These are phyloP conservation scores for Dascillus cervinus DNA, from an alignment of 2,888 invertebrate species.

Conservation along the genomic window DNA sequence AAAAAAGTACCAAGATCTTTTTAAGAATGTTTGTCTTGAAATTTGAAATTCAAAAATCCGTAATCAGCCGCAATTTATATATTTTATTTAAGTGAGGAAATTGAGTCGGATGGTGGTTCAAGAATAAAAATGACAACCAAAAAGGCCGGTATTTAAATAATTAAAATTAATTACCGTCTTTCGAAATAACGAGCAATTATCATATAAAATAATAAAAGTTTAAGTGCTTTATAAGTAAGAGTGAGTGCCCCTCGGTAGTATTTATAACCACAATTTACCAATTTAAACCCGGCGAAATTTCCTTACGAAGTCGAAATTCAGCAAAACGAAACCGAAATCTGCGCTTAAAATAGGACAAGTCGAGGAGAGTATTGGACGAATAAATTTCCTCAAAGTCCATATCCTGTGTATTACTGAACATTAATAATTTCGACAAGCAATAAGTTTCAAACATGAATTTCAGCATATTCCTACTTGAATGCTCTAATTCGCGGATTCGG, in stretches of 20 bases:
- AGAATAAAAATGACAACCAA: slow-evolving; percentile 8
- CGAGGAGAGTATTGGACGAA: not conserved
- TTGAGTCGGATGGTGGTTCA: too few relatives aligned
- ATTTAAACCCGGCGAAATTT: not conserved
- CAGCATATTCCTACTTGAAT: slow-evolving; percentile 31
- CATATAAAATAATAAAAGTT: slow-evolving; percentile 20
- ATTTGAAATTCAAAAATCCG: too few relatives aligned
- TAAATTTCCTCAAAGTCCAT: slow-evolving; percentile 32
- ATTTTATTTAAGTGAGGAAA: too few relatives aligned
- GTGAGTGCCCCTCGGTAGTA: slow-evolving; percentile 11
- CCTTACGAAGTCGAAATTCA: not conserved
- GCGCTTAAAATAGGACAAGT: not conserved
- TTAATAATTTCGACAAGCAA: slow-evolving; percentile 37
- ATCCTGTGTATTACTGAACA: slow-evolving; percentile 36
- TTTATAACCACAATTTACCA: slow-evolving; percentile 12
- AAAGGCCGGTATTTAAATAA: not conserved
- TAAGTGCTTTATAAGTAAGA: slow-evolving; percentile 21
- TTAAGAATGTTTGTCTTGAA: too few relatives aligned
- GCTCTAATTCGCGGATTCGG: slow-evolving; percentile 27
- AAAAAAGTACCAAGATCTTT: too few relatives aligned
- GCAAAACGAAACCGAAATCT: not conserved
- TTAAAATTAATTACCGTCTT: not conserved
- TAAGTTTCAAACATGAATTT: slow-evolving; percentile 36
- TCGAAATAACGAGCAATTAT: slow-evolving; percentile 5
- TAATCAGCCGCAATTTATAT: too few relatives aligned